phyloP scores from a whole-genome alignment of 2,888 invertebrate species.

The Dascillus cervinus region DNA sequence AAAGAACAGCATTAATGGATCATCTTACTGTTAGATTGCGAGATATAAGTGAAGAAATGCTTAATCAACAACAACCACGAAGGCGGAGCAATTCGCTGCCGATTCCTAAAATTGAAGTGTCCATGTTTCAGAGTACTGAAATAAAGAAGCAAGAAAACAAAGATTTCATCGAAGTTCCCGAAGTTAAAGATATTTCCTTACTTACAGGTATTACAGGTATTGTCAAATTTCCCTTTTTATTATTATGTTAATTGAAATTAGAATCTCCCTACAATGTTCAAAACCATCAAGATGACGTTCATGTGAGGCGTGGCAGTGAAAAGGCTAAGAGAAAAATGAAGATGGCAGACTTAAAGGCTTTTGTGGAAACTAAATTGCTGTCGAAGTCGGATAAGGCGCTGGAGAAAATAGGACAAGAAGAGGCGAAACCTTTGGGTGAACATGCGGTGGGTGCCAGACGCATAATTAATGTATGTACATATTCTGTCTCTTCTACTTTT shows the following conservation, averaged over 20 bases:
- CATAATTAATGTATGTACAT: slow-evolving; percentile 40
- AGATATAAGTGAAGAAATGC: slow-evolving; percentile 79
- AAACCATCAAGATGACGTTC: slow-evolving; percentile 41
- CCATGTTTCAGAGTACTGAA: slow-evolving; percentile 73
- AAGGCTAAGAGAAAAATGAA: slow-evolving; percentile 81
- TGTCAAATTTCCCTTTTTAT: not conserved
- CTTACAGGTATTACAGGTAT: slow-evolving; percentile 46
- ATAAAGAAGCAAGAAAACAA: slow-evolving; percentile 50
- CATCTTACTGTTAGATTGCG: slow-evolving; percentile 69
- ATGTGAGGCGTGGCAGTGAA: slow-evolving; percentile 66
- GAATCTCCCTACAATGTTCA: slow-evolving; percentile 43
- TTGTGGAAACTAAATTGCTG: slow-evolving; percentile 84
- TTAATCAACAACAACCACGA: slow-evolving; percentile 69
- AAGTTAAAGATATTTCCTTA: slow-evolving; percentile 58
- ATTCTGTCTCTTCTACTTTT: no score
- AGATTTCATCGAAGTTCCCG: slow-evolving; percentile 64
- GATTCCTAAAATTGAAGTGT: slow-evolving; percentile 86
- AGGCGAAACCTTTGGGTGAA: slow-evolving; percentile 48
- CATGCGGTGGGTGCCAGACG: slow-evolving; percentile 56
- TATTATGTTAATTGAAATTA: slow-evolving; percentile 11
- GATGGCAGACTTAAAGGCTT: slow-evolving; percentile 85
- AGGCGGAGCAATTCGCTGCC: slow-evolving; percentile 89
- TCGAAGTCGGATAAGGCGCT: slow-evolving; percentile 88
- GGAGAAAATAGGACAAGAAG: slow-evolving; percentile 81
- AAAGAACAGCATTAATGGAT: not conserved